Evolutionary conservation across 2,113 vertebrate species (phyloP).

Genomic region (Tupaia tana): DNA sequence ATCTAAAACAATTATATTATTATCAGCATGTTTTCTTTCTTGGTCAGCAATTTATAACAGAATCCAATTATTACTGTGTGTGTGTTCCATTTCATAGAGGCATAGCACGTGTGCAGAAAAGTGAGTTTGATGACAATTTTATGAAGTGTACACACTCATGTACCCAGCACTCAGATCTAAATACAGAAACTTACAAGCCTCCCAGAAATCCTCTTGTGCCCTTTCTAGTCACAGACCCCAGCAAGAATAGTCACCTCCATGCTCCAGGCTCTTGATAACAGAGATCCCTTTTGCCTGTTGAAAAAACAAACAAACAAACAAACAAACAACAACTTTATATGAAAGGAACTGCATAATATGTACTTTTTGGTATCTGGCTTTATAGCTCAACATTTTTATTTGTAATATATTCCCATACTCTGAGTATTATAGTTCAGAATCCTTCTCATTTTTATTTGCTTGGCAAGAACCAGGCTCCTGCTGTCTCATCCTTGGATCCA

Average conservation of each 20-base stretch:
- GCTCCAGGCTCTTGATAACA: background rate
- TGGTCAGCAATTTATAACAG: background rate
- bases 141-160: too few relatives aligned
- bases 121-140: background rate
- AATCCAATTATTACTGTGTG: background rate
- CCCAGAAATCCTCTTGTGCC: background rate
- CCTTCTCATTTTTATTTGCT: background rate
- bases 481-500: background rate
- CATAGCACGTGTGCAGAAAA: background rate
- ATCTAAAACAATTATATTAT: background rate
- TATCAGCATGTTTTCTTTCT: background rate
- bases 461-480: background rate
- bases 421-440: too few relatives aligned
- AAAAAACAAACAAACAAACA: too few relatives aligned
- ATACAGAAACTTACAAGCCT: background rate
- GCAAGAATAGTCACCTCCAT: too few relatives aligned
- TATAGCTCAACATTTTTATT: background rate
- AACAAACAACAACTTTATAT: background rate
- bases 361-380: background rate
- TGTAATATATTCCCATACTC: background rate
- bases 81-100: background rate
- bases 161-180: background rate
- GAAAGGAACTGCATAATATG: background rate
- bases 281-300: background rate
- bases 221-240: background rate